These are phyloP conservation scores for Pheucticus melanocephalus DNA, from an alignment of 2,113 vertebrate genomes.

Conservation along the genomic window DNA sequence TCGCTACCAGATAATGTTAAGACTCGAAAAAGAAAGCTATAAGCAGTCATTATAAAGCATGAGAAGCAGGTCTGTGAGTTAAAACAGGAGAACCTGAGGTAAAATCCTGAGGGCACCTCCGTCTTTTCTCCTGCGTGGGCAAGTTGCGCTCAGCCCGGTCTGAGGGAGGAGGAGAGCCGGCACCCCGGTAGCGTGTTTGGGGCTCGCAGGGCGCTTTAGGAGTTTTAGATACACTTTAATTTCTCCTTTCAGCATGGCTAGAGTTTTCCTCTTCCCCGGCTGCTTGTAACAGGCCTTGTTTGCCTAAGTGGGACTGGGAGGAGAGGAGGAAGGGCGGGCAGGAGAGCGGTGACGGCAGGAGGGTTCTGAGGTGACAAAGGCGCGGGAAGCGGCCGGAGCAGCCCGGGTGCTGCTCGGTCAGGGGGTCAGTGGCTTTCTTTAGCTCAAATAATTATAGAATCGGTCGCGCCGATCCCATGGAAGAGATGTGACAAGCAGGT, in stretches of 20 bases:
- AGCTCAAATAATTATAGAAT: too few relatives aligned
- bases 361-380: neutral
- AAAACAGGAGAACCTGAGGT: neutral
- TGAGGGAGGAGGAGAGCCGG: neutral
- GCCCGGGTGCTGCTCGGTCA: neutral
- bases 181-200: neutral
- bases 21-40: neutral
- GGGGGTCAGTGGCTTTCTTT: neutral
- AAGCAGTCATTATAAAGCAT: neutral
- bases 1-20: fast-evolving
- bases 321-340: neutral
- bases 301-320: neutral
- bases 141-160: neutral
- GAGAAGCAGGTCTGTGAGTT: neutral
- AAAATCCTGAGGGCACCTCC: neutral
- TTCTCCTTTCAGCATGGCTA: neutral
- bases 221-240: neutral
- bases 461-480: neutral
- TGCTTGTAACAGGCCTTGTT: neutral
- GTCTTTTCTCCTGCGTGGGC: neutral
- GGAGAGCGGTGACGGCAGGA: neutral
- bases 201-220: neutral
- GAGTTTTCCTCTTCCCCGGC: neutral
- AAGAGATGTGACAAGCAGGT: neutral
- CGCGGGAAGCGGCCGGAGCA: neutral